Conservation (phyloP, 2,888 invertebrate genomes). For the Cephus spinipes region DNA sequence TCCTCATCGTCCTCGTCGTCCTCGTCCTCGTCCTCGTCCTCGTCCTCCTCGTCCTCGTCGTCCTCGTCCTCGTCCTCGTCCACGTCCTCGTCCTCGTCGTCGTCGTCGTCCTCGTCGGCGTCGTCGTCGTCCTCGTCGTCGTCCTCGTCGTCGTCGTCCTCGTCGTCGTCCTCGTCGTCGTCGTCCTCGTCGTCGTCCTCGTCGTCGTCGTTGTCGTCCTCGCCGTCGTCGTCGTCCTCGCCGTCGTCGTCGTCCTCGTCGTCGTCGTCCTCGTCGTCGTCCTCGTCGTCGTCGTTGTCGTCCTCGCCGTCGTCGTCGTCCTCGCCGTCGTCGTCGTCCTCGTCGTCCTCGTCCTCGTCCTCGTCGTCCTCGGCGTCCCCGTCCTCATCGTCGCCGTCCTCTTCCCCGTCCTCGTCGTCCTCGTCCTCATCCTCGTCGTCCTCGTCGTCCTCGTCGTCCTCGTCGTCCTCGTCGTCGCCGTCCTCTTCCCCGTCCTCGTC, state of each 20-base stretch:
- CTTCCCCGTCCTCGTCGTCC: no score
- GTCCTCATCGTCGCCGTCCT: no score
- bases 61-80: slow-evolving; percentile 7
- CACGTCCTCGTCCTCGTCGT: not conserved
- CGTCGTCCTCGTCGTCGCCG: no score
- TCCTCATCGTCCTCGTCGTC: no score
- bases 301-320: not conserved
- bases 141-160: slow-evolving; percentile 76
- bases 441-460: not conserved
- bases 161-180: not conserved
- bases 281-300: not conserved
- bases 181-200: not conserved
- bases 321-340: not conserved
- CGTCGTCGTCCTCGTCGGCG: no score
- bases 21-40: slow-evolving; percentile 72
- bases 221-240: not conserved
- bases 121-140: slow-evolving; percentile 50
- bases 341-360: not conserved
- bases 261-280: not conserved
- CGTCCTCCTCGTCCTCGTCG: no score
- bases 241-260: not conserved
- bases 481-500: not conserved
- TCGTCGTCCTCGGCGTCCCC: no score
- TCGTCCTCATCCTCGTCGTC: no score
- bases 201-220: not conserved